phyloP scores from a whole-genome alignment of 2,888 invertebrate genomes.

The Caenorhabditis zanzibari region DNA sequence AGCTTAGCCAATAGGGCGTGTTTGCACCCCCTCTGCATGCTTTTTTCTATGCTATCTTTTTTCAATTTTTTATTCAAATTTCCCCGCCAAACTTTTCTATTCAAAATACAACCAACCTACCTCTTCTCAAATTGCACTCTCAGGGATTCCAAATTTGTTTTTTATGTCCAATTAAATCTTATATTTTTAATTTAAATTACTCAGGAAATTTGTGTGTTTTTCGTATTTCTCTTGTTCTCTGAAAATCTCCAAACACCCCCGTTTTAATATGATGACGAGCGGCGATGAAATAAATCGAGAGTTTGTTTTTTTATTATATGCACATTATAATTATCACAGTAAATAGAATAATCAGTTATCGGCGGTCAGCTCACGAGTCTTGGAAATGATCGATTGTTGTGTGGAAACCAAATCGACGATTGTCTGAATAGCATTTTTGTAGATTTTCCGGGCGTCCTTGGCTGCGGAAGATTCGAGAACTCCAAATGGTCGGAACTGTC shows the following conservation, averaged over 20 bases:
- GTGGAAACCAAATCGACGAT: constrained; percentile 40
- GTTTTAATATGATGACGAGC: constrained; percentile 19
- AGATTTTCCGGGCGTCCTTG: constrained; percentile 62
- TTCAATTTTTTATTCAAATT: constrained; percentile 32
- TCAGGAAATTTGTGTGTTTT: constrained; percentile 35
- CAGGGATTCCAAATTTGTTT: constrained; percentile 38
- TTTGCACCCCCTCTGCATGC: constrained; percentile 18
- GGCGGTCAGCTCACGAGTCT: constrained; percentile 22
- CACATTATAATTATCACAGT: constrained; percentile 16
- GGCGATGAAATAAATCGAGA: constrained; percentile 62
- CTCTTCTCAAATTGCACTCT: constrained; percentile 55
- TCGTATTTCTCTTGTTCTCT: constrained; percentile 12
- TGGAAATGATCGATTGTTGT: constrained; percentile 34
- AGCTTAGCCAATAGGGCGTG: neutral
- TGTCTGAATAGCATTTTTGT: constrained; percentile 50
- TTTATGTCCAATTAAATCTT: neutral
- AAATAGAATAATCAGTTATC: constrained; percentile 6
- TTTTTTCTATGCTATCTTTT: constrained; percentile 1
- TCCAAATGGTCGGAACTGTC: constrained; percentile 69
- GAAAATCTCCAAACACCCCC: constrained; percentile 42
- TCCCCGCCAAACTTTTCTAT: neutral
- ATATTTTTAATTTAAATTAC: constrained; percentile 10
- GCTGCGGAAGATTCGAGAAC: constrained; percentile 66
- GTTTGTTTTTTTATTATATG: constrained; percentile 37
- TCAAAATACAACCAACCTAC: constrained; percentile 39